Evolutionary conservation across 2,888 invertebrate genomes (phyloP).

Genomic region (Leptopterna dolabrata): DNA sequence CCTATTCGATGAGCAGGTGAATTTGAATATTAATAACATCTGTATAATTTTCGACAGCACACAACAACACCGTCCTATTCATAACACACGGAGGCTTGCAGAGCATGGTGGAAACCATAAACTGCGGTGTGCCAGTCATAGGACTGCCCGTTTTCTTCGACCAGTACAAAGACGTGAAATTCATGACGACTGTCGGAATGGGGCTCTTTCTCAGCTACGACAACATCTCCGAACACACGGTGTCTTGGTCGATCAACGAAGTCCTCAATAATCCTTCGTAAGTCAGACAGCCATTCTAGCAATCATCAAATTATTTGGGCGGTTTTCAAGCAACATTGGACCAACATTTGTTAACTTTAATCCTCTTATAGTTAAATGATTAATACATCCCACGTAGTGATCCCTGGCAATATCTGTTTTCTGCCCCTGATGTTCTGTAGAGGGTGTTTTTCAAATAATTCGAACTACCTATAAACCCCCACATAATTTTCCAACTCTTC

Average conservation of each 20-base stretch:
- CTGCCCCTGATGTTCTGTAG: background rate
- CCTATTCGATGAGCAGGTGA: no score
- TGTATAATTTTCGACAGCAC: constrained; percentile 9
- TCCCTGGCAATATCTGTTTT: background rate
- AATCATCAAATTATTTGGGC: background rate
- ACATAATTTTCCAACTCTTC: no score
- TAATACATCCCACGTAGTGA: no score
- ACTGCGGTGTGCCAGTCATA: constrained; percentile 61
- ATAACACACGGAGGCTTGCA: constrained; percentile 58
- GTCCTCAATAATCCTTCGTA: constrained; percentile 19
- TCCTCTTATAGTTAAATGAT: no score
- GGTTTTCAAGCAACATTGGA: background rate
- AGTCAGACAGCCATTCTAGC: background rate
- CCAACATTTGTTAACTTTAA: no score
- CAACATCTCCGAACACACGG: constrained; percentile 9
- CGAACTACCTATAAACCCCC: no score
- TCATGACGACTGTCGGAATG: constrained; percentile 66
- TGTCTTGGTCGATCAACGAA: constrained; percentile 22
- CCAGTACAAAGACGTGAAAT: constrained; percentile 67
- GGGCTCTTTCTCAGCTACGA: constrained; percentile 59
- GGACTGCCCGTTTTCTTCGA: constrained; percentile 62
- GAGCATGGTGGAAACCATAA: constrained; percentile 60
- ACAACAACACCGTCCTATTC: constrained; percentile 55
- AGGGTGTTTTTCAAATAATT: no score
- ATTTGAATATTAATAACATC: no score